phyloP scores from a whole-genome alignment of 1,140 invertebrate genomes.

The Liolophura sinensis region DNA sequence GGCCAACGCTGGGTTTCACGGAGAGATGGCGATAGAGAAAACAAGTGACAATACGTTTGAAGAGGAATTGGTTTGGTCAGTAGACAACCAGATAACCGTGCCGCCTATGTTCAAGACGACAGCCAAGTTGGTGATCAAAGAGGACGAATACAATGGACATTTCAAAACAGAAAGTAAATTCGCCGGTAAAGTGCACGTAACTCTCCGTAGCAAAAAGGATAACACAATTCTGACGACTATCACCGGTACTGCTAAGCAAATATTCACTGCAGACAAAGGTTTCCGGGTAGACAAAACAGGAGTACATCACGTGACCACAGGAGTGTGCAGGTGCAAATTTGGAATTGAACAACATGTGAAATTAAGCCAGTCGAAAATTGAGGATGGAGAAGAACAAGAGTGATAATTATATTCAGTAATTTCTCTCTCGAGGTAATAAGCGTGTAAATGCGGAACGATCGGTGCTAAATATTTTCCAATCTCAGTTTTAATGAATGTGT shows the following conservation, averaged over 20 bases:
- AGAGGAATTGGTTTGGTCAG: constrained; percentile 60
- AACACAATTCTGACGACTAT: constrained; percentile 49
- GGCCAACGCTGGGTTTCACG: constrained; percentile 61
- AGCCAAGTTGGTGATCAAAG: constrained; percentile 61
- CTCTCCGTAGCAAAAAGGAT: constrained; percentile 48
- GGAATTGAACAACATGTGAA: constrained; percentile 58
- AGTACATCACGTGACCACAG: constrained; percentile 45
- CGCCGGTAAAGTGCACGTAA: constrained; percentile 56
- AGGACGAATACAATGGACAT: constrained; percentile 59
- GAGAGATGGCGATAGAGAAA: constrained; percentile 58
- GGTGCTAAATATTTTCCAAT: too few species aligned
- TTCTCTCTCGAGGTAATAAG: too few species aligned
- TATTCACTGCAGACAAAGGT: constrained; percentile 45
- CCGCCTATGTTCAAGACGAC: constrained; percentile 56
- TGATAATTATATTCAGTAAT: background rate
- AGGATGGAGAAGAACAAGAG: constrained; percentile 11
- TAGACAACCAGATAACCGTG: constrained; percentile 60
- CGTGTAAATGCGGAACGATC: too few species aligned
- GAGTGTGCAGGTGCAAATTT: constrained; percentile 55
- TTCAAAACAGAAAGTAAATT: constrained; percentile 57
- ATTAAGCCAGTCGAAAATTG: constrained; percentile 25
- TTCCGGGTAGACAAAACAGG: constrained; percentile 45
- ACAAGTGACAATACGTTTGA: constrained; percentile 57
- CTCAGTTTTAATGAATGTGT: too few species aligned
- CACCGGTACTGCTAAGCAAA: constrained; percentile 44